These are phyloP conservation scores for Ornithoptera alexandrae DNA, from an alignment of 2,888 invertebrate species.

Conservation along the genomic window DNA sequence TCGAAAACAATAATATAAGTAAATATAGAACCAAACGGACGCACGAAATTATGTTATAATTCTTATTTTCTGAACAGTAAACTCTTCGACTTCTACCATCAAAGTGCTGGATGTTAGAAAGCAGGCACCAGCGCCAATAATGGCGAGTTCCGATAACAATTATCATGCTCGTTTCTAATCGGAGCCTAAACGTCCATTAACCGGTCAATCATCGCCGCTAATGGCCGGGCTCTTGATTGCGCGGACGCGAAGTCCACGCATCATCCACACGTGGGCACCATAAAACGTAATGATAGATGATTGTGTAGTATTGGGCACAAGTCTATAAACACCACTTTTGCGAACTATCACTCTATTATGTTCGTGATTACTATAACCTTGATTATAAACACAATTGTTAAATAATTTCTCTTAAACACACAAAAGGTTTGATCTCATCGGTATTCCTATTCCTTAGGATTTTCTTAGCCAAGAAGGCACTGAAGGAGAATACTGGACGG, in stretches of 20 bases:
- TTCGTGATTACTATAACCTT: no score
- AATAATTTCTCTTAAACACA: no score
- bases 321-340: constrained; percentile 13
- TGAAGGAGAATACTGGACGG: no score
- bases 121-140: constrained; percentile 17
- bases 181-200: constrained; percentile 33
- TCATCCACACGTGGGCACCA: constrained; percentile 28
- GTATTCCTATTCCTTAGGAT: no score
- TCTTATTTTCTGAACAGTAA: neutral
- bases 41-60: neutral
- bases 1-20: no score
- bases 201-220: constrained; percentile 31
- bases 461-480: no score
- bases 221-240: constrained; percentile 30
- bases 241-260: constrained; percentile 20
- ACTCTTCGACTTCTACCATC: neutral
- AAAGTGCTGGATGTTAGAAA: constrained; percentile 17
- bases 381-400: no score
- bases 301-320: constrained; percentile 24
- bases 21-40: no score
- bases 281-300: constrained; percentile 28
- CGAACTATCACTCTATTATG: neutral
- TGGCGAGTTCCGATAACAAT: constrained; percentile 31
- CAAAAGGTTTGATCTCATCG: no score
- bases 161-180: constrained; percentile 31